Evolutionary conservation across 1,140 invertebrate species (phyloP), one percentile per base, ranked within the genome.

Genomic region (Diorhabda carinulata): DNA sequence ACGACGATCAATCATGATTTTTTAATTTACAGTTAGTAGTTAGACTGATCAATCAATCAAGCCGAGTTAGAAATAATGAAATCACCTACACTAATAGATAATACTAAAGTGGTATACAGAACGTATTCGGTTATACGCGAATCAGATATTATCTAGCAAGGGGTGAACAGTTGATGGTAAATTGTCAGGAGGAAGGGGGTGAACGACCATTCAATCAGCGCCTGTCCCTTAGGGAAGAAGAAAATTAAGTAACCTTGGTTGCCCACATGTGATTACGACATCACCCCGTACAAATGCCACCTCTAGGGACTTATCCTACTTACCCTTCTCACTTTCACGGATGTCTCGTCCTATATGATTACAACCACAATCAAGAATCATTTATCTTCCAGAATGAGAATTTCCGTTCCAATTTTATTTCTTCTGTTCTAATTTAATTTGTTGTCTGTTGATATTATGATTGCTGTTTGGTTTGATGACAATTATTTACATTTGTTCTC

Each of bases 161-260:
- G 43, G 40, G 66, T 40, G 43, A 40, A 10, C 4, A 47, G 7
- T 25, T 25, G 25, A 25, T 25, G 25, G 25, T 25, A 25, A 25
- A 25, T 25, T 25, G 25, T 25, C 25, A 25, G 64, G 47, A 9
- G 40, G 10, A 58, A 43, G 66, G 66, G 42, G 43, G 57, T 8
- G 7, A 5, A 7, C 45, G 41, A 67, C 66, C 71, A 72, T 72
- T 72, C 71, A 72, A 72, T 72, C 71, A 72, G 71, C 71, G 68
- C 60, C 66, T 61, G 67, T 69, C 71, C 71, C 71, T 43, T 9
- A 67, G 71, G 71, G 68, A 70, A 63, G 41, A 64, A 58, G 62
- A 62, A 72, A 72, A 72, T 72, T 72, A 72, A 72, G 71, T 72
- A 72, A 72, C 71, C 71, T 72, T 70, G 71, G 71, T 72, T 70